Percentiles rank a stretch among this genome's conserved stretches.
Evolutionary conservation across 2,113 vertebrate genomes (phyloP).

Genomic region (Microcebus griseorufus): DNA sequence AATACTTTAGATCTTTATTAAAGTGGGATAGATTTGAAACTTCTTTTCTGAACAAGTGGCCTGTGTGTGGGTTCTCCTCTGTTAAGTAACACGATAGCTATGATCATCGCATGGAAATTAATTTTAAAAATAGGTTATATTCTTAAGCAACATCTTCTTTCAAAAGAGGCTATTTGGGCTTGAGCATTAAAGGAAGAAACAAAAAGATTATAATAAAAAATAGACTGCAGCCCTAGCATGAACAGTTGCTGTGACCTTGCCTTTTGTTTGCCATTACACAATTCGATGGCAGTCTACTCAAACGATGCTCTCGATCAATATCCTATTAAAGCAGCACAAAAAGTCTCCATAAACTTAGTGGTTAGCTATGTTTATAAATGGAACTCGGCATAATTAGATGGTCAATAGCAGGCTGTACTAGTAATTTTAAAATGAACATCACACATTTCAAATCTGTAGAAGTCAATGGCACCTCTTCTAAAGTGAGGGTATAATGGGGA

Average conservation of each 20-base stretch:
- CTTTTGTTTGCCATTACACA: slow-evolving; percentile 95
- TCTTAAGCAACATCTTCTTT: slow-evolving; percentile 74
- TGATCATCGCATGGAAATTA: slow-evolving; percentile 76
- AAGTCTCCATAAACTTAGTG: slow-evolving; percentile 95
- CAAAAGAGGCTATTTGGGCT: slow-evolving; percentile 71
- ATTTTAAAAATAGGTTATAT: slow-evolving; percentile 76
- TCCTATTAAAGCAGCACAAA: slow-evolving; percentile 97
- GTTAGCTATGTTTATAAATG: slow-evolving; percentile 95
- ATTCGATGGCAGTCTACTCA: slow-evolving; percentile 96
- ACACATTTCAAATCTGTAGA: slow-evolving; percentile 84
- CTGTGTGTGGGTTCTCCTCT: slow-evolving; percentile 30
- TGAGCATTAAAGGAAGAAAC: slow-evolving; percentile 72
- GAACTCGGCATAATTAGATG: slow-evolving; percentile 93
- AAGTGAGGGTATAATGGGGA: slow-evolving; percentile 19
- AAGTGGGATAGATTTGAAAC: background rate
- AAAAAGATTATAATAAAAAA: slow-evolving; percentile 86
- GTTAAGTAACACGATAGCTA: slow-evolving; percentile 60
- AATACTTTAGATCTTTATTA: background rate
- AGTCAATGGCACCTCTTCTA: slow-evolving; percentile 69
- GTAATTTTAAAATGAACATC: slow-evolving; percentile 90
- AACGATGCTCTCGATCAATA: slow-evolving; percentile 99
- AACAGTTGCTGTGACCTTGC: slow-evolving; percentile 92
- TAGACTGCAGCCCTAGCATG: slow-evolving; percentile 81
- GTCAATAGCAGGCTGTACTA: slow-evolving; percentile 89
- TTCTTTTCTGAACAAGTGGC: slow-evolving; percentile 25